These are phyloP conservation scores for Megaceryle torquata DNA, from an alignment of 2,113 vertebrate species.

Conservation along the genomic window DNA sequence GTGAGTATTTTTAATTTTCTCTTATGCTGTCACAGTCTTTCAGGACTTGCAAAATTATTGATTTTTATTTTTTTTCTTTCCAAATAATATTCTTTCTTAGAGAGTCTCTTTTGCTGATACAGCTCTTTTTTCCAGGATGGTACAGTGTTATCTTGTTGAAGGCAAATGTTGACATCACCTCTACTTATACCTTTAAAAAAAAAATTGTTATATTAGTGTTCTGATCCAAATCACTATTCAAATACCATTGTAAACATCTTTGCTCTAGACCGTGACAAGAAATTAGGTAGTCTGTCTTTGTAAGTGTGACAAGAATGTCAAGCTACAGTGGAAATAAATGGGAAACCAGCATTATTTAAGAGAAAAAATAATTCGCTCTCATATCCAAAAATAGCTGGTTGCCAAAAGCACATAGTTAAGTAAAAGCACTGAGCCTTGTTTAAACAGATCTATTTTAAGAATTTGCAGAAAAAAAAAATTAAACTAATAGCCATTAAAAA, in stretches of 20 bases:
- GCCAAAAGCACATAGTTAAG: neutral
- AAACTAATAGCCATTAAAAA: neutral
- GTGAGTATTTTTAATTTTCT: neutral
- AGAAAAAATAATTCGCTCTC: neutral
- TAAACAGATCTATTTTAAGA: neutral
- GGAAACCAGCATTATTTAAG: constrained; percentile 18
- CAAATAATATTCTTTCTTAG: neutral
- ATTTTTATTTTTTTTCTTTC: neutral
- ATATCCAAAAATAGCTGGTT: neutral
- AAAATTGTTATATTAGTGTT: neutral
- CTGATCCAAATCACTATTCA: neutral
- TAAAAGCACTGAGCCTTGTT: neutral
- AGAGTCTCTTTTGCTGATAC: neutral
- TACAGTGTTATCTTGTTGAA: neutral
- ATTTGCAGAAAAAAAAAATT: neutral
- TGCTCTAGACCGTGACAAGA: neutral
- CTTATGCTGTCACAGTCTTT: neutral
- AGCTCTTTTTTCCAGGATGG: neutral
- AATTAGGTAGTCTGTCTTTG: constrained; percentile 14
- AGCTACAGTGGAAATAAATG: neutral
- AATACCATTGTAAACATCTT: constrained; percentile 4
- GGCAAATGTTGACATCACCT: neutral
- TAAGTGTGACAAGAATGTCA: neutral
- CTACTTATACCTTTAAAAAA: neutral
- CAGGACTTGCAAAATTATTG: neutral